These are phyloP conservation scores for Ia io DNA, from an alignment of 2,113 vertebrate genomes.

Conservation along the genomic window DNA sequence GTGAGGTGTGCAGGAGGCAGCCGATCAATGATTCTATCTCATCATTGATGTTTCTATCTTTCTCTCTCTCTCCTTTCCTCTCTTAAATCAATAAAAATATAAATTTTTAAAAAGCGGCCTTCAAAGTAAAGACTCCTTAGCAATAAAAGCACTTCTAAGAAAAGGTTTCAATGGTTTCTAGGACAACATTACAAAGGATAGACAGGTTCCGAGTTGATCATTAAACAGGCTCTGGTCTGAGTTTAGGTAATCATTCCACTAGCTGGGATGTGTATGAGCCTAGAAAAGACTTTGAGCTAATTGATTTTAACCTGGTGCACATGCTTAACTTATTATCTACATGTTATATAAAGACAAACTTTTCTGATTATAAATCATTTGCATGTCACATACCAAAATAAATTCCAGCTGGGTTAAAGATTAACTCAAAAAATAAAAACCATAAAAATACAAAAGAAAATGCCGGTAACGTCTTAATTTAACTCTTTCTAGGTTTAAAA, in stretches of 20 bases:
- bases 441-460: conserved; percentile 35
- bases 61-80: no score
- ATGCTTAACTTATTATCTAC: neutral
- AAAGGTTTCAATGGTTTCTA: neutral
- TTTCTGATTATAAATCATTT: conserved; percentile 9
- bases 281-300: conserved; percentile 1
- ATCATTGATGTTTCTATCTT: no score
- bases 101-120: neutral
- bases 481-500: neutral
- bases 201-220: neutral
- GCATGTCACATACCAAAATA: neutral
- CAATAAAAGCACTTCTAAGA: neutral
- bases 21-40: no score
- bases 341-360: neutral
- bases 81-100: no score
- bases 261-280: neutral
- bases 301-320: neutral
- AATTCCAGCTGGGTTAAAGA: neutral
- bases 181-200: neutral
- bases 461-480: neutral
- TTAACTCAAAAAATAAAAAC: neutral
- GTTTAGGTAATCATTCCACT: conserved; percentile 8
- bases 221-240: neutral
- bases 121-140: neutral
- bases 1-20: no score